Percentiles rank a stretch among this genome's conserved stretches.
phyloP scores from a whole-genome alignment of 2,113 vertebrate species.

The Bos javanicus region DNA sequence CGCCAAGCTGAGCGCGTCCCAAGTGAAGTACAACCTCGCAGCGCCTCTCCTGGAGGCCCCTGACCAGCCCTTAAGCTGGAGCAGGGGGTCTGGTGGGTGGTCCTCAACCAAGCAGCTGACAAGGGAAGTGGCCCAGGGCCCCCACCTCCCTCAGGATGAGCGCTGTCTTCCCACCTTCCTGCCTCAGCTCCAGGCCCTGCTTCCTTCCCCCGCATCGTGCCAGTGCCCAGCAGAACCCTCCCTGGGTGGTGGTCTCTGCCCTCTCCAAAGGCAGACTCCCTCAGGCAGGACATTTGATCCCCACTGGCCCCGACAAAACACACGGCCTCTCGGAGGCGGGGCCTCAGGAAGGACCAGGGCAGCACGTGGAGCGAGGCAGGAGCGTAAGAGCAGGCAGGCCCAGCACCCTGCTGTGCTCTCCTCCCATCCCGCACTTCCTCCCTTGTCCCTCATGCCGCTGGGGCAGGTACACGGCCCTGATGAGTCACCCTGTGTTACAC shows the following conservation, averaged over 20 bases:
- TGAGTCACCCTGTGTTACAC: neutral
- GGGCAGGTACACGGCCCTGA: neutral
- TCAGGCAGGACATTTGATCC: neutral
- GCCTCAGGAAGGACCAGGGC: neutral
- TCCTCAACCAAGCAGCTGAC: neutral
- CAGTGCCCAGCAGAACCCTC: neutral
- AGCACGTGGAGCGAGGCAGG: neutral
- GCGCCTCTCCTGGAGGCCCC: neutral
- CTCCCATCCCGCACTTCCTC: neutral
- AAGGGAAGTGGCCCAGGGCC: neutral
- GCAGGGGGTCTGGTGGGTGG: neutral
- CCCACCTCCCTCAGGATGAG: neutral
- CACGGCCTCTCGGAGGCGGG: neutral
- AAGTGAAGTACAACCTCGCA: neutral
- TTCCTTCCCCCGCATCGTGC: neutral
- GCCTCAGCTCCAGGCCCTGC: neutral
- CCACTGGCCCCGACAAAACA: neutral
- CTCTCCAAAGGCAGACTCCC: neutral
- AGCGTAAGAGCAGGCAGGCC: neutral
- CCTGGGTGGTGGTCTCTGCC: neutral
- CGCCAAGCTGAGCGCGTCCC: neutral
- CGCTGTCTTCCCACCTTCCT: neutral
- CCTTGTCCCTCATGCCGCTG: neutral
- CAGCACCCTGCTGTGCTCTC: neutral
- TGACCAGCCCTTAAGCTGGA: neutral